Evolutionary conservation across 2,888 invertebrate species (phyloP), one percentile per base, ranked within the genome.

Genomic region (Zaprionus lineosus): DNA sequence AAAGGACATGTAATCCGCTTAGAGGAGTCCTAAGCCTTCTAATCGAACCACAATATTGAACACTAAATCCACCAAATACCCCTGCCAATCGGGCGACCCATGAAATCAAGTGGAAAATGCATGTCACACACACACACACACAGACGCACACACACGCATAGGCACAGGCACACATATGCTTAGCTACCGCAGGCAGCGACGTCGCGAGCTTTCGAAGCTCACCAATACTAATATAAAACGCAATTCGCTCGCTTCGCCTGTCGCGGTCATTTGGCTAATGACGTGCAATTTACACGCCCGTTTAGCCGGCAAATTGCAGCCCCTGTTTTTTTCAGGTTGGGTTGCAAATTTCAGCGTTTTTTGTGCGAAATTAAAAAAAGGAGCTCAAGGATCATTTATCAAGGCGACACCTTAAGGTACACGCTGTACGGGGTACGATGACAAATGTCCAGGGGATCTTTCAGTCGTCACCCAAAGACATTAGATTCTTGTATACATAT

Each of bases 311-410:
- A 53, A 70, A 52, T 71, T 66, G 53, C 71, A 71, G 65, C 52
- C 66, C 61, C 57, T 39, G 59, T 56, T 43, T 51, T n/a, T 9
- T 0, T n/a, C n/a, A n/a, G n/a, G n/a, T n/a, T n/a, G n/a, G n/a
- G n/a, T 40, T 11, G 43, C 59, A 44, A 36, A 62, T 26, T 41
- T 47, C 4, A 3, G 4, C n/a, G 24, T 24, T 44, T 74, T 55
- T 46, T 46, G 44, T 60, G 77, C 75, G 56, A 84, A 84, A 84
- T 81, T 84, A 68, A 68, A 81, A 48, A 70, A 56, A n/a, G n/a
- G 36, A 51, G 15, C 26, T 31, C 24, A 40, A 37, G 31, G 59
- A 81, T 81, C 81, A 81, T 81, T 81, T 81, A 67, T 84, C 81
- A 78, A 65, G 60, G 56, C 55, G 63, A 62, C 72, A 78, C 73